Base-by-base conservation (phyloP, 2,888 invertebrate species). In the Meteorus cinctellus region DNA sequence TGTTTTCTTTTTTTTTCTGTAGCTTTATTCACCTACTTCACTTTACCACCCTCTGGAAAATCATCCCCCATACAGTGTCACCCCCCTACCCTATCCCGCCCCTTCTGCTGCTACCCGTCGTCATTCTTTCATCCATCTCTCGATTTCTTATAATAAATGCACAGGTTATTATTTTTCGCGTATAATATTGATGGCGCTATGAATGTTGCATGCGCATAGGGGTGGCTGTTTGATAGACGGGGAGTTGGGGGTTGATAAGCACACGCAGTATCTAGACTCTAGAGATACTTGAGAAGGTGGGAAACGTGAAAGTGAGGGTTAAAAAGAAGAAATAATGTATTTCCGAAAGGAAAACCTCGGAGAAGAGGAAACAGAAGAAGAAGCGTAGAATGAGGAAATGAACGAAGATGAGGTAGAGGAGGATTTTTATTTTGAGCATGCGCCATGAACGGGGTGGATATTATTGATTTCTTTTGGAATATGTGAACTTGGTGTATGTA, bases 101-200 rank as follows among this genome's bases (percentile, higher is more conserved):
- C 24, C 2, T 41, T 14, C 5, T n/a, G 24, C 29, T 31, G 12
- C 70, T 45, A 66, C 45, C 31, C 8, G 55, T 31, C 36, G 1
- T 67, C 24, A 8, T 45, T n/a, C n/a, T 36, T 27, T 45, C 55
- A 3, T 12, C 19, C 62, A 36, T n/a, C 3, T 24, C 55, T 55
- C n/a, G 16, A 29, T 27, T 45, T 41, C 27, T 84, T 80, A 85
- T 88, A 86, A 89, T 85, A 86, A 88, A 88, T 88, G 88, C 86
- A 86, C 87, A 84, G 85, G 87, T 88, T 89, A 88, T 89, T 89
- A 89, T 89, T 88, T 88, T 85, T 84, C 86, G 87, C 87, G 87
- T 88, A 86, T 87, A 89, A 89, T 89, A 88, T 88, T 88, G 86
- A 89, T 89, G 87, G 85, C 84, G 84, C 83, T 85, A 87, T 89